These are phyloP conservation scores for Herpailurus yagouaroundi DNA, from an alignment of 2,113 vertebrate species.

Conservation along the genomic window DNA sequence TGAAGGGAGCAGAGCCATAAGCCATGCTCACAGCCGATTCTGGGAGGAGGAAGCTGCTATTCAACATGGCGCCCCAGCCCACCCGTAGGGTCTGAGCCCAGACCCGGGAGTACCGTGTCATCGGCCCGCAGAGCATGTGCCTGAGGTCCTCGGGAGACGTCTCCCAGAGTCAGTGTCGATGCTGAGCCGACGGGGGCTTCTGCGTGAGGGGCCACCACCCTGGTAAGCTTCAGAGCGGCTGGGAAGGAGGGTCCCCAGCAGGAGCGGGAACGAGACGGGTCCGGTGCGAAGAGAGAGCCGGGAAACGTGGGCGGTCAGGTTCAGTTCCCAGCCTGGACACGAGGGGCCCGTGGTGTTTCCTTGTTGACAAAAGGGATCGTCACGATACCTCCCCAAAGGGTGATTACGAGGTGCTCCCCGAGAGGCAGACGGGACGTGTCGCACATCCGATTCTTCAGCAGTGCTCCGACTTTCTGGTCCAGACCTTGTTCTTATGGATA, in stretches of 20 bases:
- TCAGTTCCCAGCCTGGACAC: background rate
- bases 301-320: too few relatives aligned
- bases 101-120: too few relatives aligned
- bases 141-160: background rate
- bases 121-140: too few relatives aligned
- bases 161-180: background rate
- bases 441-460: background rate
- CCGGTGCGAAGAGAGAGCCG: background rate
- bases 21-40: rapidly evolving
- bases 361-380: rapidly evolving
- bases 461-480: background rate
- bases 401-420: too few relatives aligned
- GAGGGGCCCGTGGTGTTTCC: rapidly evolving
- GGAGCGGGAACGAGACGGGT: too few relatives aligned
- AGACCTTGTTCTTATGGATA: background rate
- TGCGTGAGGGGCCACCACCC: too few relatives aligned
- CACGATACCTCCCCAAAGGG: too few relatives aligned
- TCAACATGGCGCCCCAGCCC: background rate
- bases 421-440: background rate
- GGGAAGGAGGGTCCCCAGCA: background rate
- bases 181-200: background rate
- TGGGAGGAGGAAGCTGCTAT: background rate
- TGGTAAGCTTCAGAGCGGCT: background rate
- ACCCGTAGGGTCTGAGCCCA: too few relatives aligned
- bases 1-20: background rate